Base-by-base conservation (phyloP, 2,797 vertebrate species). In the Manis javanica region DNA sequence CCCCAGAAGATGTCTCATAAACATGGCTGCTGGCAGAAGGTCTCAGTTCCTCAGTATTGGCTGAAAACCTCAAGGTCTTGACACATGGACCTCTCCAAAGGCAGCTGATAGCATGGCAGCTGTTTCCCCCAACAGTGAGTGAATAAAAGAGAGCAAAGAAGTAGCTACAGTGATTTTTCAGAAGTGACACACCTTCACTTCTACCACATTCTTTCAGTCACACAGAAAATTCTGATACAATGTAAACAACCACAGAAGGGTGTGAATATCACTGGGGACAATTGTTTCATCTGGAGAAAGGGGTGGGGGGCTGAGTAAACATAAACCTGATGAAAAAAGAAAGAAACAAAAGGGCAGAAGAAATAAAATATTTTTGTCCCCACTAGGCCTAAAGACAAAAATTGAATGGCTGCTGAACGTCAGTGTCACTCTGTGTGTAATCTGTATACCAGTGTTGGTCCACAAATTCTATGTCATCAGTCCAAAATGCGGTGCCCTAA, bases 401-500 rank as follows among this genome's bases (percentile, higher is more conserved):
- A 46, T 34, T 21, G 31, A 37, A 57, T 11, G 46, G n/a, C n/a
- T 64, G 10, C 16, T 15, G 5, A 51, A 68, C 3, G 2, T 34
- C 59, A n/a, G 46, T 21, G 1, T 19, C 23, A 29, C 21, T 24
- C 7, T 16, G 1, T 18, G 26, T 10, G 0, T 23, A 16, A 46
- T 10, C 9, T 29, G 16, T 6, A 46, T 11, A 7, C 19, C 18
- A 9, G 13, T 0, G 0, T 11, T 42, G 2, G 5, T 59, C 16
- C 26, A 24, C 26, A 34, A 37, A 12, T 4, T 53, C 46, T 90
- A 39, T 57, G 29, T 61, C 16, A 13, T 5, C 39, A 75, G 39
- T 57, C 13, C 46, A 37, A 75, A 46, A 29, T 39, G 31, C 63
- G 16, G 4, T 9, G 3, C 11, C 8, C 21, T 29, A 19, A 57